Evolutionary conservation across 2,888 invertebrate species (phyloP).

Genomic region (Myopa tessellatipennis): DNA sequence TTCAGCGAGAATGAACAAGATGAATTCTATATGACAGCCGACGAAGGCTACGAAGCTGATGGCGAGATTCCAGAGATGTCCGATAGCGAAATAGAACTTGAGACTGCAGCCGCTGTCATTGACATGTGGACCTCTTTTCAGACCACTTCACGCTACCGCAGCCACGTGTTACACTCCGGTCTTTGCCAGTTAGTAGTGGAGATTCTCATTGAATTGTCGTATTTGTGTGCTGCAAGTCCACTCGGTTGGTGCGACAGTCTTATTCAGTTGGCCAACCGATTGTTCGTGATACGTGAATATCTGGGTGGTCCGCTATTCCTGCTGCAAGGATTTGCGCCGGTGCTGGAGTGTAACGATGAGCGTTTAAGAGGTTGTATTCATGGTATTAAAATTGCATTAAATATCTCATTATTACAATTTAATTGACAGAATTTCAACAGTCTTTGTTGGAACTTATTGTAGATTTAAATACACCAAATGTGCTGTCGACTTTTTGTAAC

Average conservation of each 20-base stretch:
- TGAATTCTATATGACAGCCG: conserved; percentile 64
- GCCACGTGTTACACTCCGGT: conserved; percentile 64
- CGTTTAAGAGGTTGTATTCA: conserved; percentile 56
- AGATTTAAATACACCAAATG: conserved; percentile 65
- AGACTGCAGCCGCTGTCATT: conserved; percentile 49
- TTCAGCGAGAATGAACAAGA: conserved; percentile 65
- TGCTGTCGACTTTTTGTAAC: conserved; percentile 72
- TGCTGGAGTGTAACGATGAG: conserved; percentile 59
- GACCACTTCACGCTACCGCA: conserved; percentile 64
- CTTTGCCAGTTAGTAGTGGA: conserved; percentile 65
- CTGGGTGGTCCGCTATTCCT: conserved; percentile 66
- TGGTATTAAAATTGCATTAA: not conserved
- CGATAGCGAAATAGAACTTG: conserved; percentile 60
- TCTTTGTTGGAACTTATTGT: conserved; percentile 75
- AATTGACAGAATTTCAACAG: conserved; percentile 73
- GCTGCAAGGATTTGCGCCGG: conserved; percentile 63
- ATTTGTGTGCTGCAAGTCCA: conserved; percentile 60
- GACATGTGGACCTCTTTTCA: conserved; percentile 61
- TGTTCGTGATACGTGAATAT: conserved; percentile 65
- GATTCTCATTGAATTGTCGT: conserved; percentile 63
- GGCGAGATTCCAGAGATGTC: conserved; percentile 65
- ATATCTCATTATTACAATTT: not conserved
- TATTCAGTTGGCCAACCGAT: conserved; percentile 63
- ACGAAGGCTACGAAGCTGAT: conserved; percentile 68
- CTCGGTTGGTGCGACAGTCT: conserved; percentile 63